Evolutionary conservation across 2,797 vertebrate species (phyloP), one percentile per base, ranked within the genome.

Genomic region (Gadopsis marmoratus): DNA sequence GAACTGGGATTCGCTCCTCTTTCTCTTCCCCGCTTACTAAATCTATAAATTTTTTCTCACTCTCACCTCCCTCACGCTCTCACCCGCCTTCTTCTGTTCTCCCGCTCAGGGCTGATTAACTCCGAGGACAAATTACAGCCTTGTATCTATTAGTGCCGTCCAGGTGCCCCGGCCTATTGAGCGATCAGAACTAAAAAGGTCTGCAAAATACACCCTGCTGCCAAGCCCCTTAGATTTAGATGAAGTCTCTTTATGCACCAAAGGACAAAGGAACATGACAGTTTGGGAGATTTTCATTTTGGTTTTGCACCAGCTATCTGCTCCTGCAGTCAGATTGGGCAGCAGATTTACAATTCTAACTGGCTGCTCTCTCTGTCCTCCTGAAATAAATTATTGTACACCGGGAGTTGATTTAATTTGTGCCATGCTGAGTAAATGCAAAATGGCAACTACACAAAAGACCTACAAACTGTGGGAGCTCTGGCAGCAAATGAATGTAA

Each of bases 101-200:
- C 59, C 61, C 41, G 41, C 87, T 76, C 79, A 66, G 68, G 66
- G 26, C 84, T 90, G 85, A 93, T 93, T 90, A 91, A 90, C 88
- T 90, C 88, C 17, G 56, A 82, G 86, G 84, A 92, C 90, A 89
- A 89, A 93, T 91, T 89, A 82, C 87, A 88, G 81, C 78, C 85
- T 66, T 76, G 90, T 83, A 72, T 85, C 89, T 74, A 86, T 91
- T 89, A 92, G 84, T 74, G 81, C 71, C 73, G 55, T 91, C 86
- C 85, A 89, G 87, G 91, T 89, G 88, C 86, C 60, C 14, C 54
- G 78, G 76, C 84, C 88, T 91, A 89, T 88, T 82, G 85, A 91
- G 86, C 55, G 63, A 89, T 81, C 80, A 78, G 68, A 77, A 85
- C 79, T 81, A 71, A 83, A 90, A 88, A 87, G 85, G 81, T 89